phyloP scores from a whole-genome alignment of 1,140 invertebrate species.

The Teleopsis dalmanni region DNA sequence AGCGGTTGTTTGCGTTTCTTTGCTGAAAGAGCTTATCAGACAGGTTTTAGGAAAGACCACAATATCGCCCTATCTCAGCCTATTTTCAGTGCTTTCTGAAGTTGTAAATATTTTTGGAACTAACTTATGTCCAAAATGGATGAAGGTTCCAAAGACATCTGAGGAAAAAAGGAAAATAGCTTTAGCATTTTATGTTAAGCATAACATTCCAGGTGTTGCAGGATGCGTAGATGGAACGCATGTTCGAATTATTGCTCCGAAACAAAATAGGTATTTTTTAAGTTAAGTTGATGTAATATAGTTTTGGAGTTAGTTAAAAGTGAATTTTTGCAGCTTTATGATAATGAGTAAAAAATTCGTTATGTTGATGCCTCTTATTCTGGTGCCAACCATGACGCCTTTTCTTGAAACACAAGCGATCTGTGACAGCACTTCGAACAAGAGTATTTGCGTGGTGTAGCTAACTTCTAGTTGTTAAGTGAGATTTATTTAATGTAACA shows the following conservation, averaged over 20 bases:
- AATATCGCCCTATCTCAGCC: background rate
- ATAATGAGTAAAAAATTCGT: conserved; percentile 3
- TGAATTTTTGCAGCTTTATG: background rate
- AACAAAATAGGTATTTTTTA: background rate
- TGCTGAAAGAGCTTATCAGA: background rate
- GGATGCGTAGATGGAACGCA: conserved; percentile 9
- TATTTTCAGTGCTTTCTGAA: background rate
- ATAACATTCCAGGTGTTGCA: background rate
- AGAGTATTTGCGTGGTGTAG: background rate
- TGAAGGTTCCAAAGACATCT: background rate
- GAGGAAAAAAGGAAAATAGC: background rate
- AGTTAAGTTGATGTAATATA: background rate
- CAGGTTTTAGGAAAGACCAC: background rate
- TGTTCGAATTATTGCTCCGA: background rate
- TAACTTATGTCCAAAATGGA: background rate
- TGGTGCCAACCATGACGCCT: conserved; percentile 2
- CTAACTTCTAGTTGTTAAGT: background rate
- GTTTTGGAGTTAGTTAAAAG: background rate
- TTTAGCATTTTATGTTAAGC: conserved; percentile 4
- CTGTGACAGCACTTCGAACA: background rate
- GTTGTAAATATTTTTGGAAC: background rate
- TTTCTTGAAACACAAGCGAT: conserved; percentile 1
- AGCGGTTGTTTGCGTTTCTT: background rate
- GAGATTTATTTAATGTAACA: background rate
- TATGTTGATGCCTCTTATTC: conserved; percentile 3